phyloP scores from a whole-genome alignment of 2,797 vertebrate genomes.

The Sebastes alutus region DNA sequence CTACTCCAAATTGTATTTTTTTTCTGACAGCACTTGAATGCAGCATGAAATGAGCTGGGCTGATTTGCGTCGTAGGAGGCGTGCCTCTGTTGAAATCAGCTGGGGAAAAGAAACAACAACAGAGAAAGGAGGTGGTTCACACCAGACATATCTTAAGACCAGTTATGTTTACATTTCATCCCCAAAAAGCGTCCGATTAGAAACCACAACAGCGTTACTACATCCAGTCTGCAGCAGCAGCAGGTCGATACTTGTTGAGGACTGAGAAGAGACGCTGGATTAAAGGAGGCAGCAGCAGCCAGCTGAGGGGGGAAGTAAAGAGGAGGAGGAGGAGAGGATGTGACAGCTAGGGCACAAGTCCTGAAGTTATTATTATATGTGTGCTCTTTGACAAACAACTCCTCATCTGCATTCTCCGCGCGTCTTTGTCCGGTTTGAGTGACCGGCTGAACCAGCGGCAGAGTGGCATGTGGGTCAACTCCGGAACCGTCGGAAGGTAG shows the following conservation, averaged over 20 bases:
- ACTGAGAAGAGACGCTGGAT: not conserved
- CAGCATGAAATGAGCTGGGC: slow-evolving; percentile 33
- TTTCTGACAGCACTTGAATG: slow-evolving; percentile 43
- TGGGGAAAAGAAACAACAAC: slow-evolving; percentile 81
- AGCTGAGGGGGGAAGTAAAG: slow-evolving; percentile 29
- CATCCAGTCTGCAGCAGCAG: not conserved
- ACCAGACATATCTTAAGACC: slow-evolving; percentile 10
- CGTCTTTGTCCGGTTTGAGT: slow-evolving; percentile 66
- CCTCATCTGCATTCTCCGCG: not conserved
- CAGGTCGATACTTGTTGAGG: not conserved
- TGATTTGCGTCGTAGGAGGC: slow-evolving; percentile 61
- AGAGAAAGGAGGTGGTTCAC: slow-evolving; percentile 63
- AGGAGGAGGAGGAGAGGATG: slow-evolving; percentile 62
- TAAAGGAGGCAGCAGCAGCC: slow-evolving; percentile 12
- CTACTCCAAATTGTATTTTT: rapidly evolving
- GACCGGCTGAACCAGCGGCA: slow-evolving; percentile 68
- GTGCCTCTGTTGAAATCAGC: slow-evolving; percentile 79
- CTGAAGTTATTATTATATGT: slow-evolving; percentile 16
- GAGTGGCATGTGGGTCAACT: slow-evolving; percentile 88
- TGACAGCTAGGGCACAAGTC: slow-evolving; percentile 68
- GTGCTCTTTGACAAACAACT: slow-evolving; percentile 40
- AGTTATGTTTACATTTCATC: slow-evolving; percentile 30
- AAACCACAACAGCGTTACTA: not conserved
- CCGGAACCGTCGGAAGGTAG: slow-evolving; percentile 87
- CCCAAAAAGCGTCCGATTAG: not conserved